These are phyloP conservation scores for Frankliniella fusca DNA, from an alignment of 2,888 invertebrate genomes.

Conservation along the genomic window DNA sequence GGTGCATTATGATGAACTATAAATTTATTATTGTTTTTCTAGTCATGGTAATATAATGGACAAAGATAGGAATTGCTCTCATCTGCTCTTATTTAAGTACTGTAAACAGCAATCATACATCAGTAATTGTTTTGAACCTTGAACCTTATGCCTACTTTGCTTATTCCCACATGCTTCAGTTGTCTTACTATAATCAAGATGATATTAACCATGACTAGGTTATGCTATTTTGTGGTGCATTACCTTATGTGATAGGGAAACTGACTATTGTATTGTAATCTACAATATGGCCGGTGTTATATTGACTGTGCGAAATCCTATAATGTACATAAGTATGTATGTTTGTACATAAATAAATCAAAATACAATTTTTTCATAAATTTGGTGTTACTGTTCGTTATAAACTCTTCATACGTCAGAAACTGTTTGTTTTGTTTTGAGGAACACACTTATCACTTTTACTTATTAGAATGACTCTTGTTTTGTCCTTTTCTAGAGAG, in stretches of 20 bases:
- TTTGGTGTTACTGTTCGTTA: constrained; percentile 36
- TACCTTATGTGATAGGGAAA: constrained; percentile 26
- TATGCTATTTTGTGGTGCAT: constrained; percentile 24
- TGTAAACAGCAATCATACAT: background rate
- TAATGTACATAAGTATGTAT: constrained; percentile 51
- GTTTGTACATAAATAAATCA: constrained; percentile 51
- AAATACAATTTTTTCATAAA: constrained; percentile 36
- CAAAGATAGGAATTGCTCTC: background rate
- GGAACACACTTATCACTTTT: constrained; percentile 13
- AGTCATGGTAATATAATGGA: background rate
- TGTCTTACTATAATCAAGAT: background rate
- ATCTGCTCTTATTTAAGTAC: background rate
- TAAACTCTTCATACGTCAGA: constrained; percentile 34
- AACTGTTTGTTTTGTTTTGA: constrained; percentile 37
- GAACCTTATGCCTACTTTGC: background rate
- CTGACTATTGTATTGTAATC: constrained; percentile 23
- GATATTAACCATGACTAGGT: constrained; percentile 25
- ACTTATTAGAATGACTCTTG: constrained; percentile 24
- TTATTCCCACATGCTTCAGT: background rate
- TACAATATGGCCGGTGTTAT: constrained; percentile 32
- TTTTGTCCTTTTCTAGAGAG: constrained; percentile 32
- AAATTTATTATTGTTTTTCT: background rate
- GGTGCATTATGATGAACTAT: background rate
- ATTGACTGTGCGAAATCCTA: constrained; percentile 38
- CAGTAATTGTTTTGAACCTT: no score